Evolutionary conservation across 2,888 invertebrate species (phyloP).

Genomic region (Lacanobia oleracea): DNA sequence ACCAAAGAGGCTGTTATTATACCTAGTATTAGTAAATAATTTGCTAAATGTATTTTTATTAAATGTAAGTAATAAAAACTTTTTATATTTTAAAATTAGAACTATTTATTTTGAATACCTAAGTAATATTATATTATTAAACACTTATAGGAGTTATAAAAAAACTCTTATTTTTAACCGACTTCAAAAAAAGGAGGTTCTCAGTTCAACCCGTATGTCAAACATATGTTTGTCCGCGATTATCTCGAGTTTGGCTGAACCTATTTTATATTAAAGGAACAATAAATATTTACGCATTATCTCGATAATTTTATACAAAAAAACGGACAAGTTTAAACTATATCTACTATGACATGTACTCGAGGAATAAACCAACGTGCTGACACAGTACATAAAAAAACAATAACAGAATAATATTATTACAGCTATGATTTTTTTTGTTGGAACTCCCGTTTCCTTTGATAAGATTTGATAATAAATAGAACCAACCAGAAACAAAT

Average conservation of each 20-base stretch:
- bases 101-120: no score
- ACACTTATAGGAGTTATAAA: no score
- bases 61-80: no score
- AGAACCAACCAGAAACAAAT: neutral
- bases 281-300: no score
- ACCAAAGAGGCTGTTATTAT: slow-evolving; percentile 23
- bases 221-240: no score
- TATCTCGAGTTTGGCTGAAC: no score
- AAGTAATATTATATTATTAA: no score
- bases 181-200: no score
- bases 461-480: neutral
- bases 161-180: no score
- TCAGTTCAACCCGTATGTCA: no score
- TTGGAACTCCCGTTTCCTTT: slow-evolving; percentile 6
- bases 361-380: neutral
- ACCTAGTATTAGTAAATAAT: slow-evolving; percentile 16
- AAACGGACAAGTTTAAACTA: neutral
- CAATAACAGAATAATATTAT: neutral
- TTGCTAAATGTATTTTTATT: neutral
- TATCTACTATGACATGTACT: neutral
- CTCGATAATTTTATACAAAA: neutral
- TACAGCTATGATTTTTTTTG: neutral
- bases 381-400: neutral
- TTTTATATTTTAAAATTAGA: no score
- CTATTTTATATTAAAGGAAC: no score